Conservation (phyloP, 30 jellyfish, hydroid and myxozoan species). For the Aurelia sp. region DNA sequence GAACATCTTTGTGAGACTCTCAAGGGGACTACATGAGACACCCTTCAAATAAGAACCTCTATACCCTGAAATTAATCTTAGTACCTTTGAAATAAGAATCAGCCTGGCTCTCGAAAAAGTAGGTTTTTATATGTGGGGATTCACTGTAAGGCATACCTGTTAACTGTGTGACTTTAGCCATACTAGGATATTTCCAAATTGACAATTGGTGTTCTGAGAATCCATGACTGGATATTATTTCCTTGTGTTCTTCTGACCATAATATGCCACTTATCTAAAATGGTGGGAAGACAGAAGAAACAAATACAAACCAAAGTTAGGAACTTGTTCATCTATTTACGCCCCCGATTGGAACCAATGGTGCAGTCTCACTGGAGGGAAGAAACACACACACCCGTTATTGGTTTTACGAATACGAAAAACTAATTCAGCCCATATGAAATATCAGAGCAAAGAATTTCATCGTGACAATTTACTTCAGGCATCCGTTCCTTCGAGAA, state of each 20-base stretch:
- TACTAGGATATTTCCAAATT: slow-evolving; percentile 92
- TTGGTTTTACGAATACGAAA: neutral
- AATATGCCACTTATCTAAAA: slow-evolving; percentile 87
- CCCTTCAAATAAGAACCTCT: too few relatives aligned
- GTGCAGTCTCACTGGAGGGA: neutral
- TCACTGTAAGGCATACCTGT: slow-evolving; percentile 87
- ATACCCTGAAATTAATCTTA: too few relatives aligned
- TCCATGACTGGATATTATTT: slow-evolving; percentile 85
- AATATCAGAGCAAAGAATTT: too few relatives aligned
- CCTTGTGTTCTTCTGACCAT: slow-evolving; percentile 95
- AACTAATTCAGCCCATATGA: too few relatives aligned
- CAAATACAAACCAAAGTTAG: neutral
- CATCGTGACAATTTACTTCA: too few relatives aligned
- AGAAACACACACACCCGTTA: neutral
- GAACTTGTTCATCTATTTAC: neutral
- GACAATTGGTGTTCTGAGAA: slow-evolving; percentile 82
- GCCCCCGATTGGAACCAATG: neutral
- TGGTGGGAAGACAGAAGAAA: neutral
- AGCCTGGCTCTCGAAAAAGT: too few relatives aligned
- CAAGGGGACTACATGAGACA: too few relatives aligned
- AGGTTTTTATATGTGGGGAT: too few relatives aligned
- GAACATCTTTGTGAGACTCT: too few relatives aligned
- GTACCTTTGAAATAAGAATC: too few relatives aligned
- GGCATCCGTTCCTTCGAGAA: too few relatives aligned
- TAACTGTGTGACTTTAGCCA: slow-evolving; percentile 83